Percentiles rank a stretch among this genome's conserved stretches.
Evolutionary conservation across 2,888 invertebrate species (phyloP).

Genomic region (Cataglyphis altisquamis): DNA sequence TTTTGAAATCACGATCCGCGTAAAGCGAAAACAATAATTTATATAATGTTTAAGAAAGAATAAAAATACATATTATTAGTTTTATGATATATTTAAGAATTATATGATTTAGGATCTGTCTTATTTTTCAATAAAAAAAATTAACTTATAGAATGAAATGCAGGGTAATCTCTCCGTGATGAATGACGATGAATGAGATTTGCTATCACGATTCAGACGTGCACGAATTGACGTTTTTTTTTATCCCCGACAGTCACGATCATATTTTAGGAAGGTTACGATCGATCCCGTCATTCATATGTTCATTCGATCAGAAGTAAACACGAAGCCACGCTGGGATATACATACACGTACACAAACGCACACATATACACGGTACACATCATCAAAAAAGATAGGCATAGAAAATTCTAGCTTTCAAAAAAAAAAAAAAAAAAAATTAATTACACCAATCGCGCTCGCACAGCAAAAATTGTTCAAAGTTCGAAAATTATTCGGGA

Average conservation of each 20-base stretch:
- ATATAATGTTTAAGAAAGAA: slow-evolving; percentile 2
- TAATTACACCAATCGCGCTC: slow-evolving; percentile 2
- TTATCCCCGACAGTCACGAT: slow-evolving; percentile 25
- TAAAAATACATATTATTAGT: background rate
- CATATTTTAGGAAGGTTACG: slow-evolving; percentile 51
- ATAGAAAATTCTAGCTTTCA: slow-evolving; percentile 14
- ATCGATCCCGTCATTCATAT: slow-evolving; percentile 55
- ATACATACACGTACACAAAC: background rate
- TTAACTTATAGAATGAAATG: background rate
- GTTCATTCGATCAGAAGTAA: slow-evolving; percentile 35
- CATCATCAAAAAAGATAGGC: background rate
- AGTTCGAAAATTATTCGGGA: slow-evolving; percentile 23
- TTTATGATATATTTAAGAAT: background rate
- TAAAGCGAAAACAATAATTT: background rate
- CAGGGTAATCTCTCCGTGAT: slow-evolving; percentile 19
- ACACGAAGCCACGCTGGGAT: slow-evolving; percentile 30
- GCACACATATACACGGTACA: background rate
- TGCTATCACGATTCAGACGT: background rate
- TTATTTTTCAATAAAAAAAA: background rate
- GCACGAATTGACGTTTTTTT: slow-evolving; percentile 12
- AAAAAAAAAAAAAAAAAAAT: background rate
- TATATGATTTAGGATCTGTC: background rate
- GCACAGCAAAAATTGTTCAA: background rate
- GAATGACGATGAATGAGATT: slow-evolving; percentile 23
- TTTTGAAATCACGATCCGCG: slow-evolving; percentile 10